Evolutionary conservation across 1,140 invertebrate genomes (phyloP), one percentile per base, ranked within the genome.

Genomic region (Cydia amplana): DNA sequence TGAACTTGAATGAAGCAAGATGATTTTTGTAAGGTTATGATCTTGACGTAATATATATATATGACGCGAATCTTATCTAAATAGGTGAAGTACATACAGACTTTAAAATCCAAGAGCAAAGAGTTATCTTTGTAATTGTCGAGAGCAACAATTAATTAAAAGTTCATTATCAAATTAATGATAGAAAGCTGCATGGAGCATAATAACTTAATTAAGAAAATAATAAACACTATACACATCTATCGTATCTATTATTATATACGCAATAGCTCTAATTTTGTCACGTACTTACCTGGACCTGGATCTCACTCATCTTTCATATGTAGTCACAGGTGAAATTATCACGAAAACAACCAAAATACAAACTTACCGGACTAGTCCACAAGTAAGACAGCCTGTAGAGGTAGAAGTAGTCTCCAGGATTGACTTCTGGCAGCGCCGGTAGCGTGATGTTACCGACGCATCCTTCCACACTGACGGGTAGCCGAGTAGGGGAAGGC

Each of bases 371-470:
- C 77, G 85, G 83, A 80, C 91, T 89, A 6, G 96, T 96, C 96
- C 97, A 99, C 94, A 98, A 95, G 85, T 98, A 99, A 0, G 97
- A 98, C 14, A 99, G 93, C 76, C 95, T 93, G 83, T 97, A 97
- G 14, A 96, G 84, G 85, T 95, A 95, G 83, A 95, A 94, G 81
- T 95, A 96, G 28, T 95, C 84, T 65, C 77, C 84, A 2, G 80
- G 76, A 25, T 86, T 79, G 14, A 74, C 49, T 2, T 28, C n/a
- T 14, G 79, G 32, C 4, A 65, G 49, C 1, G 63, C 25, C 0
- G 81, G 76, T 46, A 85, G 16, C 0, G 89, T 91, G 4, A 85
- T 77, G 72, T 91, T 90, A 32, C 80, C 83, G 12, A 87, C 83
- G 78, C 96, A 97, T 4, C 94, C 94, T 1, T 94, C 94, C 0